Evolutionary conservation across 2,113 vertebrate genomes (phyloP), one percentile per base, ranked within the genome.

Genomic region (Anolis sagrei): DNA sequence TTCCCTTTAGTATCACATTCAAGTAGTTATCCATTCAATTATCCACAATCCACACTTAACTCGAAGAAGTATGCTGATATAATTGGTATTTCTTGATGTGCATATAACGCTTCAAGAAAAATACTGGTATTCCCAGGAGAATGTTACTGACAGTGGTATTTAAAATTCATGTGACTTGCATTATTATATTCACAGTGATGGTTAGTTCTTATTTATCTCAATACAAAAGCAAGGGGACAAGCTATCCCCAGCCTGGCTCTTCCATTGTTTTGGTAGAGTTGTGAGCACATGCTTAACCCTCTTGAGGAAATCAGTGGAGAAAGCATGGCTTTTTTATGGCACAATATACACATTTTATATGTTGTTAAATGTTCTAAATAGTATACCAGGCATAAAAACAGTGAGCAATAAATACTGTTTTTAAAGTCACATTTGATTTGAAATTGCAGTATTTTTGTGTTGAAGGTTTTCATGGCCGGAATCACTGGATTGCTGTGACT

Each of bases 1-100:
- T 3, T 90, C 88, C 18, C 7, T 64, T 86, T 84, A 3, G 75
- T 61, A 21, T 74, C 74, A n/a, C 54, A 27, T 79, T 48, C 25
- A 72, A 32, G 16, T 18, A 44, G 34, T 16, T 58, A 9, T 72
- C 23, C 34, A 13, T 18, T 51, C 16, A 21, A 23, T 7, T 10
- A 16, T 76, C 48, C 27, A 14, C 27, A 11, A 76, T n/a, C 51
- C 25, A 39, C 29, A 58, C 44, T 44, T 7, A 11, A 0, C 27
- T 83, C 19, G 23, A 21, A 61, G n/a, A 75, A 32, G 76, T 64
- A 6, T 76, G 61, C 76, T 70, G 25, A 4, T 21, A 84, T 82
- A 36, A 77, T 82, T 66, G 79, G 36, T 48, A 10, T 2, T 85
- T 10, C 19, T 84, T 76, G 69, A 82, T 48, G 32, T 21, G 39